Evolutionary conservation across 2,888 invertebrate species (phyloP).

Genomic region (Orchesella flavescens): DNA sequence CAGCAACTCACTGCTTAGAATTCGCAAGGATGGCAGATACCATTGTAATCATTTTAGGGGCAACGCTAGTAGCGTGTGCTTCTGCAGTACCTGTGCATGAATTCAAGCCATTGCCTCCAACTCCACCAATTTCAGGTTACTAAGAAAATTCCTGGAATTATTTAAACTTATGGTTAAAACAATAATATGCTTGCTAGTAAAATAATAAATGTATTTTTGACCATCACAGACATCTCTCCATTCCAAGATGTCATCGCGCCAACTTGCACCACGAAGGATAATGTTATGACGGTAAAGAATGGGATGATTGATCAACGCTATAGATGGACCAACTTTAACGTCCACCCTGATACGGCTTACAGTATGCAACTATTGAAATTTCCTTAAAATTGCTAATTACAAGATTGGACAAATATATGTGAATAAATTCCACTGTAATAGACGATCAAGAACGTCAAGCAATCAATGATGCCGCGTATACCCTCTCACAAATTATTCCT

Average conservation of each 20-base stretch:
- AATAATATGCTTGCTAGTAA: too few species aligned
- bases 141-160: neutral
- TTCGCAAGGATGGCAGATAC: neutral
- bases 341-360: conserved; percentile 39
- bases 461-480: conserved; percentile 60
- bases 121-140: conserved; percentile 20
- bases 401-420: neutral
- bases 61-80: neutral
- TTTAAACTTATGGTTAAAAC: neutral
- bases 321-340: conserved; percentile 52
- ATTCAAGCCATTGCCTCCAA: conserved; percentile 18
- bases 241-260: conserved; percentile 31
- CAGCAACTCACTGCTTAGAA: too few species aligned
- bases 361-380: conserved; percentile 21
- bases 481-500: conserved; percentile 43
- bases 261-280: conserved; percentile 32
- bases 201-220: neutral
- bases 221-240: neutral
- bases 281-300: neutral
- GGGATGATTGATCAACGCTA: conserved; percentile 53
- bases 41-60: neutral
- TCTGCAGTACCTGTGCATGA: neutral
- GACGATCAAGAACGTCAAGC: conserved; percentile 27
- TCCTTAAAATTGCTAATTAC: neutral
- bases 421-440: neutral